These are phyloP conservation scores for Takifugu rubripes DNA, from an alignment of 2,797 vertebrate species.

Conservation along the genomic window DNA sequence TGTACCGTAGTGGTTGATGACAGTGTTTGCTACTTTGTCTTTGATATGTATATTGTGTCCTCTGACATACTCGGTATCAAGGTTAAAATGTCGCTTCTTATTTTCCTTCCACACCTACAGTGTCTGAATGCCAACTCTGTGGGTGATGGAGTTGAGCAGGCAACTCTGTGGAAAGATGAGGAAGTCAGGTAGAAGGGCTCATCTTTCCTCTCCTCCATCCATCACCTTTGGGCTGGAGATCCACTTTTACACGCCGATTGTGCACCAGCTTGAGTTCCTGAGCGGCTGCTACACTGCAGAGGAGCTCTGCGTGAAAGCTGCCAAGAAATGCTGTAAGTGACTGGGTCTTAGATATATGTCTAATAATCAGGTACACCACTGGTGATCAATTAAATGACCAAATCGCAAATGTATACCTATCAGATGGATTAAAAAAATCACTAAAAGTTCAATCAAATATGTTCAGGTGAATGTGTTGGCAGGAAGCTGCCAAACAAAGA, in stretches of 20 bases:
- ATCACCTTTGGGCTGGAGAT: constrained; percentile 82
- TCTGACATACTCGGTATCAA: neutral
- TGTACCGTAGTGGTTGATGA: too few species aligned
- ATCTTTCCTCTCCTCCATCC: constrained; percentile 67
- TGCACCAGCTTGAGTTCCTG: constrained; percentile 72
- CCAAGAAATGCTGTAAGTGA: constrained; percentile 85
- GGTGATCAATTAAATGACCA: too few species aligned
- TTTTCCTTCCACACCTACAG: constrained; percentile 52
- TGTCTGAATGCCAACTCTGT: constrained; percentile 83
- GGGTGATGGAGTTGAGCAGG: constrained; percentile 86
- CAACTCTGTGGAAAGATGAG: constrained; percentile 97
- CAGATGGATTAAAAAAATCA: too few species aligned
- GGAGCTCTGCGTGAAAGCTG: constrained; percentile 86
- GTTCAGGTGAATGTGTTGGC: too few species aligned
- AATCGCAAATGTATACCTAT: too few species aligned
- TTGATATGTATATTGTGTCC: neutral
- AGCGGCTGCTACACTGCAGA: constrained; percentile 83
- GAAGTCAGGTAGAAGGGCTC: constrained; percentile 78
- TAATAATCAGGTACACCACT: too few species aligned
- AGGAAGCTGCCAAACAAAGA: too few species aligned
- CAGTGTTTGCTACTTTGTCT: neutral
- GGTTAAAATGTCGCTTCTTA: neutral
- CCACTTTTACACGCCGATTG: constrained; percentile 82
- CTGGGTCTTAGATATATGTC: neutral
- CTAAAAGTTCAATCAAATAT: too few species aligned